phyloP scores from a whole-genome alignment of 2,797 vertebrate species.

The Centroberyx gerrardi region DNA sequence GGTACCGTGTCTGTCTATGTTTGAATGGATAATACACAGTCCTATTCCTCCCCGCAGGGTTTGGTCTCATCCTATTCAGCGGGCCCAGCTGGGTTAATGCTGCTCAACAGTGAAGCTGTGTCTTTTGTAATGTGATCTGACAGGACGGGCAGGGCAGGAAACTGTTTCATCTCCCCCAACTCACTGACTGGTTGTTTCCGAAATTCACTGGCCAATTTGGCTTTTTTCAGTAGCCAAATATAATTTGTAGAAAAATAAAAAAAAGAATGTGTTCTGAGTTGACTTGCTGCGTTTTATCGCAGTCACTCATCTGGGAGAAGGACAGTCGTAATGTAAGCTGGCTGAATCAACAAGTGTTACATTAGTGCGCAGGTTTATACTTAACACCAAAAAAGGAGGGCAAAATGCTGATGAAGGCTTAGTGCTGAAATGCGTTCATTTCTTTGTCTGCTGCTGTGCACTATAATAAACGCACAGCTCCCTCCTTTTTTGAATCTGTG shows the following conservation, averaged over 20 bases:
- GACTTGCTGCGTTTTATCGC: neutral
- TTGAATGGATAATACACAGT: constrained; percentile 41
- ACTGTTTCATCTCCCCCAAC: neutral
- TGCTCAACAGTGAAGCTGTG: constrained; percentile 50
- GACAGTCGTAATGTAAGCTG: neutral
- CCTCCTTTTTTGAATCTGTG: too few species aligned
- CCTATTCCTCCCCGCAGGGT: constrained; percentile 34
- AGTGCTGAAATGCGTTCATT: too few species aligned
- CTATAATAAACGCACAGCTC: too few species aligned
- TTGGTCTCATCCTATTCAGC: constrained; percentile 33
- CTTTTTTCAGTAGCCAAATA: neutral
- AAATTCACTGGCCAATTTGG: neutral
- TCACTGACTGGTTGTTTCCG: neutral
- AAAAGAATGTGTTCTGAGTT: neutral
- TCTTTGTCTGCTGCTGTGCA: too few species aligned
- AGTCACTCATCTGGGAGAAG: neutral
- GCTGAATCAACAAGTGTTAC: neutral
- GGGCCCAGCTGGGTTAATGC: constrained; percentile 52
- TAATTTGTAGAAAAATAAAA: neutral
- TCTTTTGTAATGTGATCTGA: constrained; percentile 50
- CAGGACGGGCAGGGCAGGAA: constrained; percentile 2
- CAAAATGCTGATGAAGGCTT: too few species aligned
- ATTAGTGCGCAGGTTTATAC: neutral
- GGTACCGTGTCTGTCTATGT: constrained; percentile 29
- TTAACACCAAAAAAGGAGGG: too few species aligned